Evolutionary conservation across 2,888 invertebrate genomes (phyloP).

Genomic region (Aricia artaxerxes): DNA sequence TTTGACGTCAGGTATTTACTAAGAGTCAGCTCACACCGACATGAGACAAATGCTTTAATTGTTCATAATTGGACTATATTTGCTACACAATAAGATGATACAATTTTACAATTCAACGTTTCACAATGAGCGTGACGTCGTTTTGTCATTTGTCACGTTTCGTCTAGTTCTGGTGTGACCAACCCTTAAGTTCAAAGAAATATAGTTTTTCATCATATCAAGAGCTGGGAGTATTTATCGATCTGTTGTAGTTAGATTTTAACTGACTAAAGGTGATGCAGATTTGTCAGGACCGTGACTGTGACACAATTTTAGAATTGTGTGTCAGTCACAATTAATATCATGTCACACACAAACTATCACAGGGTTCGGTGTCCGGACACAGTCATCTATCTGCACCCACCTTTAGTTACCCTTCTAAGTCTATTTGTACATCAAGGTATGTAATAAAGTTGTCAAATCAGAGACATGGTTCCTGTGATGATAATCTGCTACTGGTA

Average conservation of each 20-base stretch:
- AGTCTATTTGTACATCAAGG: background rate
- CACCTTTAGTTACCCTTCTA: background rate
- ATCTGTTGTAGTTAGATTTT: background rate
- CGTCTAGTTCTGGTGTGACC: background rate
- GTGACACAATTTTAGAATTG: too few relatives aligned
- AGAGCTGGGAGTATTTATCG: background rate
- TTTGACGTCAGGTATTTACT: background rate
- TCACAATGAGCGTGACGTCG: background rate
- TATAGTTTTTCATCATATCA: background rate
- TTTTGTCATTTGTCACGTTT: background rate
- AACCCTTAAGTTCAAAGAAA: too few relatives aligned
- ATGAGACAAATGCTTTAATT: background rate
- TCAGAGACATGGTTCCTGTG: background rate
- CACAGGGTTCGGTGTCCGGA: background rate
- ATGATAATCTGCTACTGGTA: constrained; percentile 11
- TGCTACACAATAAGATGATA: background rate
- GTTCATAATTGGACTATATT: background rate
- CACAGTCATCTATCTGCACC: background rate
- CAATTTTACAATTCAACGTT: background rate
- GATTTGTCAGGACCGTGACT: background rate
- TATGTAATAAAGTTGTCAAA: constrained; percentile 17
- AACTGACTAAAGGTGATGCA: background rate
- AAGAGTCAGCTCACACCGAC: background rate
- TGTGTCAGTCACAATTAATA: background rate
- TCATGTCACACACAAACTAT: background rate